Base-by-base conservation (phyloP, 1,140 invertebrate species). In the Scaptomyza montana region DNA sequence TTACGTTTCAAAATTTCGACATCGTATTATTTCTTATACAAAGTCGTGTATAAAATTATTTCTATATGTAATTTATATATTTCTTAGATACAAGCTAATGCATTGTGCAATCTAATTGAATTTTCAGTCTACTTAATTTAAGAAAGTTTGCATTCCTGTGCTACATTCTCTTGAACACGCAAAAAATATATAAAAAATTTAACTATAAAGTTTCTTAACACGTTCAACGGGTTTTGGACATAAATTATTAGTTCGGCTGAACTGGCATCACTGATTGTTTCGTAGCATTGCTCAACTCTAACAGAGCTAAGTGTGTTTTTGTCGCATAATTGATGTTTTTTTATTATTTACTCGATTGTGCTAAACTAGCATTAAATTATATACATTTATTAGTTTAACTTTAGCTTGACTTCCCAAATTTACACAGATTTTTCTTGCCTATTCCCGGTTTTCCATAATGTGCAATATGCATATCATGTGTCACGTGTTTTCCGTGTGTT, bases 361-460 rank as follows among this genome's bases (percentile, higher is more conserved):
- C 10, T 30, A 5, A 41, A 12, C 39, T 12, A 33, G 62, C 28
- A 39, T 50, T 56, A 30, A 49, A 41, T 55, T 50, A 13, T 50
- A 4, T 55, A 16, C 16, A 16, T 54, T 21, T 30, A 54, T 54
- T 51, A 64, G n/a, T 55, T 64, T 55, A 43, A 45, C 39, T 56
- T 59, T 51, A 51, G 61, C 13, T 59, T 46, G 53, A 71, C 36
- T 56, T 64, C 45, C 36, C 46, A 30, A 70, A 50, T 9, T 54
- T 53, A 10, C 10, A 39, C 25, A 13, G 13, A 66, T 39, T 49
- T 57, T 59, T 66, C 63, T 46, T 50, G 61, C 28, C 8, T 4
- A 21, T 51, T 56, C 61, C 53, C 21, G 45, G 36, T 21, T 47
- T 50, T 55, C 21, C 51, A 10, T 13, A 56, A 56, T 13, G 7